Evolutionary conservation across 2,888 invertebrate species (phyloP).

Genomic region (Euplagia quadripunctaria): DNA sequence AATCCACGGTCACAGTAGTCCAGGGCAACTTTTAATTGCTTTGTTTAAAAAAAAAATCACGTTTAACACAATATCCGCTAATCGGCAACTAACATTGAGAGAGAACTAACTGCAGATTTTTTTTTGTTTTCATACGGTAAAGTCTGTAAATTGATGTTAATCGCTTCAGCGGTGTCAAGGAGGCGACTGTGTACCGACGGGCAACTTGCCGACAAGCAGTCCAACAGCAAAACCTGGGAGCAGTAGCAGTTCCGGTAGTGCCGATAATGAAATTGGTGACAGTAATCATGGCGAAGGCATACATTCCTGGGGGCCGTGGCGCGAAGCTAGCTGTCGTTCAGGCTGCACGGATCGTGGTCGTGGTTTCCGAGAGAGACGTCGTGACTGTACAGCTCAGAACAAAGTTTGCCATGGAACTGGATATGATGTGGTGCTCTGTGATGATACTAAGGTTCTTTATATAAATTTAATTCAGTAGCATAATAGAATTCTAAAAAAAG

Average conservation of each 20-base stretch:
- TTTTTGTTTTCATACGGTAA: not conserved
- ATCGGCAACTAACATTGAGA: not conserved
- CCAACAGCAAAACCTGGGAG: constrained; percentile 82
- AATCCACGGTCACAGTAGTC: not conserved
- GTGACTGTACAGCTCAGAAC: constrained; percentile 85
- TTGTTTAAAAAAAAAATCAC: not conserved
- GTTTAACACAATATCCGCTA: not conserved
- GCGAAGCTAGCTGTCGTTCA: constrained; percentile 87
- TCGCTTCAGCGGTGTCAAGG: constrained; percentile 89
- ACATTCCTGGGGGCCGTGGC: constrained; percentile 90
- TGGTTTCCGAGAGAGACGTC: constrained; percentile 87
- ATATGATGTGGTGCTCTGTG: constrained; percentile 90
- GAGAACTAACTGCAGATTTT: too few species aligned
- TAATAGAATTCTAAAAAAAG: not conserved
- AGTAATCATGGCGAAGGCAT: constrained; percentile 5
- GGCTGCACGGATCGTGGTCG: constrained; percentile 89
- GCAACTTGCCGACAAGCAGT: constrained; percentile 53
- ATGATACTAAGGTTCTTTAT: constrained; percentile 87
- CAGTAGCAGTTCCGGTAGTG: not conserved
- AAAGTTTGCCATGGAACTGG: constrained; percentile 88
- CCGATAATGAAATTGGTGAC: constrained; percentile 3
- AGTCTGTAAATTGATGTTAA: constrained; percentile 3
- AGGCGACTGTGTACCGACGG: constrained; percentile 87
- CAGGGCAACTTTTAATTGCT: not conserved
- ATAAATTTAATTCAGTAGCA: constrained; percentile 1